Base-by-base conservation (phyloP, 2,888 invertebrate genomes). In the Caenorhabditis virilis region DNA sequence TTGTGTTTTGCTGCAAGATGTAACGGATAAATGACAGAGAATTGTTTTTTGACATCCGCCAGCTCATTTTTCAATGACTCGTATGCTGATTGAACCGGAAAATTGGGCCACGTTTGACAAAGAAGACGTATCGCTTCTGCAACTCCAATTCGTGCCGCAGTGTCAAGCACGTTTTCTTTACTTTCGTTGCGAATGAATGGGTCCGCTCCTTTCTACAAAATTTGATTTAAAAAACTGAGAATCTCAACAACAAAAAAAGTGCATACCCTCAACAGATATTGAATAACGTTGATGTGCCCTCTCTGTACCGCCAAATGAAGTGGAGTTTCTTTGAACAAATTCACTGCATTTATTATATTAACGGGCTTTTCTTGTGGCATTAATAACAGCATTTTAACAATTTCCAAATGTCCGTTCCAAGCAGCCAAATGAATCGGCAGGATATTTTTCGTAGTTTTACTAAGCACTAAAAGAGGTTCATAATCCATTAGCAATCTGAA, bases 131-230 rank as follows among this genome's bases (percentile, higher is more conserved):
- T 76, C 7, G 78, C 74, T 15, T 56, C 57, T 4, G 61, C 64
- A 50, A 72, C 73, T 7, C 78, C 78, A 16, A 85, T 86, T 85
- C 94, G 92, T 51, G 93, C 91, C 9, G 95, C 95, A 63, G 97
- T 88, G 85, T 97, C 95, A 80, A 97, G 86, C 0, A 95, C 91
- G 33, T 93, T 92, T 85, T 95, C 95, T 52, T 91, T 91, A 23
- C 78, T 71, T 2, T 78, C 79, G 46, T 81, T 81, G n/a, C 77
- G 55, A 13, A 75, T 55, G 42, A 66, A 62, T 18, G 77, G 75
- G 51, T 80, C 74, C 0, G 75, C 76, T 36, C 69, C 68, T 45
- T 74, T 75, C 77, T 79, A 62, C 26, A 72, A 66, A n/a, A 54
- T 48, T 35, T 25, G 11, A 26, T 33, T 56, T 13, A 16, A 36